Conservation (phyloP, 2,888 invertebrate genomes). For the Dynastes tityus region DNA sequence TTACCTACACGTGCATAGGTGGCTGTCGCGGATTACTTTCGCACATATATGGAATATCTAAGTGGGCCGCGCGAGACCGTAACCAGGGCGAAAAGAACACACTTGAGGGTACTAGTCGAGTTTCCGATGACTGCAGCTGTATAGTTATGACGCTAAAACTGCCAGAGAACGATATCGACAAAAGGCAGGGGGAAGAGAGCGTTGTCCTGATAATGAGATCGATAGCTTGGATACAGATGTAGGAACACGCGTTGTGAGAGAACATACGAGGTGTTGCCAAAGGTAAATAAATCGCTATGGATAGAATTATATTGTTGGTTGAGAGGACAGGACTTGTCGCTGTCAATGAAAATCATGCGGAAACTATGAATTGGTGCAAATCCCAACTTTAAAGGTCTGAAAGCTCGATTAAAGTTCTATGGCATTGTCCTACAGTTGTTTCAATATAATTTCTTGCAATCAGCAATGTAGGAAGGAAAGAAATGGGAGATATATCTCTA, state of each 20-base stretch:
- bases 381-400: too few relatives aligned
- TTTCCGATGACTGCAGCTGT: slow-evolving; percentile 15
- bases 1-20: neutral
- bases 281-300: too few relatives aligned
- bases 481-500: too few relatives aligned
- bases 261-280: too few relatives aligned
- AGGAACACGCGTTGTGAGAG: neutral
- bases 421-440: too few relatives aligned
- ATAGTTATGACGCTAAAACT: slow-evolving; percentile 13
- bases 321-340: too few relatives aligned
- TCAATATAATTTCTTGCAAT: too few relatives aligned
- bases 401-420: too few relatives aligned
- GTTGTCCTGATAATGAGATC: slow-evolving; percentile 41
- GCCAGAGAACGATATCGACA: slow-evolving; percentile 5
- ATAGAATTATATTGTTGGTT: too few relatives aligned
- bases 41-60: slow-evolving; percentile 38
- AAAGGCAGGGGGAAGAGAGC: slow-evolving; percentile 12
- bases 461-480: too few relatives aligned
- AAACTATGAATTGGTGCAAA: too few relatives aligned
- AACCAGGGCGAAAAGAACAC: slow-evolving; percentile 34
- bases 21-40: slow-evolving; percentile 4
- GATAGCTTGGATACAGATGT: slow-evolving; percentile 16
- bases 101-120: slow-evolving; percentile 23
- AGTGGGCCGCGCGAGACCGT: slow-evolving; percentile 29
- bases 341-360: too few relatives aligned